These are phyloP conservation scores for Meteorus colon DNA, from an alignment of 2,888 invertebrate genomes.

Conservation along the genomic window DNA sequence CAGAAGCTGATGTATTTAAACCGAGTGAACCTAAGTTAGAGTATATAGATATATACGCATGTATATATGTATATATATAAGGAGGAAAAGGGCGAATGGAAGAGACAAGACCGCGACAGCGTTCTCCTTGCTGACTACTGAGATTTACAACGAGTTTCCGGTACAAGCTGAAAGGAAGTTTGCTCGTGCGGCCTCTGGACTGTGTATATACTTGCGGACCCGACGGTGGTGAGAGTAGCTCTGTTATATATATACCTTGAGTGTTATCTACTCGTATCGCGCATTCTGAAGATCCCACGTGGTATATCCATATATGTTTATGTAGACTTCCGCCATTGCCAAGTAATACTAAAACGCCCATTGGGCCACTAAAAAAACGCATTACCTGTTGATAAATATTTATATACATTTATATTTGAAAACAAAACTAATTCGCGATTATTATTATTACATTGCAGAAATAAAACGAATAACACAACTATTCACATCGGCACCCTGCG, in stretches of 20 bases:
- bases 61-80: neutral
- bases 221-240: slow-evolving; percentile 33
- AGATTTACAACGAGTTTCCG: slow-evolving; percentile 73
- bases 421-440: neutral
- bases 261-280: slow-evolving; percentile 52
- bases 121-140: slow-evolving; percentile 57
- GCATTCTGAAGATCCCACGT: slow-evolving; percentile 37
- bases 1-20: slow-evolving; percentile 1
- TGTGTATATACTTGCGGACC: slow-evolving; percentile 36
- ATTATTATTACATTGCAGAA: neutral
- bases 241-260: slow-evolving; percentile 36
- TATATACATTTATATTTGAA: neutral
- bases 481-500: neutral
- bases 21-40: neutral
- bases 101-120: slow-evolving; percentile 46
- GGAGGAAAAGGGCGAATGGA: neutral
- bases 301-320: neutral
- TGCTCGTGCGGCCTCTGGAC: slow-evolving; percentile 57
- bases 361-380: slow-evolving; percentile 30
- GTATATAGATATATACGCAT: neutral
- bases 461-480: slow-evolving; percentile 14
- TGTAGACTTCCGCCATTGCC: slow-evolving; percentile 45
- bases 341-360: slow-evolving; percentile 42
- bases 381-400: slow-evolving; percentile 34
- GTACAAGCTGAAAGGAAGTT: slow-evolving; percentile 69